Evolutionary conservation across 1,140 invertebrate species (phyloP).

Genomic region (Streblospio benedicti): DNA sequence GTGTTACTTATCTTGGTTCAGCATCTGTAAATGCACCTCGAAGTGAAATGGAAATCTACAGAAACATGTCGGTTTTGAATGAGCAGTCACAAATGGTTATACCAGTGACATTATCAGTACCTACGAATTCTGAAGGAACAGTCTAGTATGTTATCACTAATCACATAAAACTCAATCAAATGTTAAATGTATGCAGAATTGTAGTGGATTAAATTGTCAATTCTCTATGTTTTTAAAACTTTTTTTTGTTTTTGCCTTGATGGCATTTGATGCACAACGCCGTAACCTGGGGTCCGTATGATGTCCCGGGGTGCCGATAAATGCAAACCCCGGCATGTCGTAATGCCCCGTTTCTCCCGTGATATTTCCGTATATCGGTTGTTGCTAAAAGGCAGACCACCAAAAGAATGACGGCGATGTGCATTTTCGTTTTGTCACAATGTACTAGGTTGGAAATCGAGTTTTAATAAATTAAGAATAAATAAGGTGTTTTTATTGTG

Average conservation of each 20-base stretch:
- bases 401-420: too few species aligned
- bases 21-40: constrained; percentile 86
- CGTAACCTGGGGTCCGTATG: too few species aligned
- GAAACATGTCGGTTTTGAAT: constrained; percentile 85
- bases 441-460: too few species aligned
- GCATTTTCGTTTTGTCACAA: too few species aligned
- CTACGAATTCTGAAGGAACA: constrained; percentile 67
- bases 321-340: too few species aligned
- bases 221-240: not conserved
- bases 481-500: too few species aligned
- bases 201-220: not conserved
- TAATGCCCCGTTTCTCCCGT: too few species aligned
- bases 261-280: not conserved
- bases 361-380: too few species aligned
- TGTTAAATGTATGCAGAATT: not conserved
- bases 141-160: constrained; percentile 32
- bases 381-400: too few species aligned
- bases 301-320: too few species aligned
- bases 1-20: constrained; percentile 87
- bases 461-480: too few species aligned
- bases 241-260: not conserved
- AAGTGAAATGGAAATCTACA: constrained; percentile 88
- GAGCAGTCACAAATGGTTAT: constrained; percentile 63
- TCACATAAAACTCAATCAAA: not conserved
- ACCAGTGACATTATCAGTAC: constrained; percentile 76